Conservation (phyloP, 2,888 invertebrate species). For the Spilosoma lubricipeda region DNA sequence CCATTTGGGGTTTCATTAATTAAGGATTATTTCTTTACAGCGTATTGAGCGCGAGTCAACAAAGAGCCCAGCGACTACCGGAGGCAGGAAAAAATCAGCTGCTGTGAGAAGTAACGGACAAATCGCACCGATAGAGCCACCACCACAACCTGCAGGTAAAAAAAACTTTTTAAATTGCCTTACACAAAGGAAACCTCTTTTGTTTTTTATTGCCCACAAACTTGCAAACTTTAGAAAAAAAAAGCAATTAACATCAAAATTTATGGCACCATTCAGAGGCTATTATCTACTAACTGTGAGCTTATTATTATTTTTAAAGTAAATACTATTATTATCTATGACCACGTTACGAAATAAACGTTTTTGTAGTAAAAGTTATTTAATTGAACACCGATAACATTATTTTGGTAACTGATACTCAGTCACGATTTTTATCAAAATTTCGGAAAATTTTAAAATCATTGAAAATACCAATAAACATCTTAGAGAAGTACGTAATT, state of each 20-base stretch:
- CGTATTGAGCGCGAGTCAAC: conserved; percentile 79
- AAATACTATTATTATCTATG: conserved; percentile 30
- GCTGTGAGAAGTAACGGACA: conserved; percentile 80
- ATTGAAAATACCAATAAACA: background rate
- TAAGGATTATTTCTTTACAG: conserved; percentile 62
- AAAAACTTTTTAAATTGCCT: conserved; percentile 25
- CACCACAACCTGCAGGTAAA: conserved; percentile 72
- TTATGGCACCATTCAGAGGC: conserved; percentile 52
- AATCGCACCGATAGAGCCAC: conserved; percentile 69
- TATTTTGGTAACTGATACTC: conserved; percentile 6
- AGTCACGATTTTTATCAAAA: background rate
- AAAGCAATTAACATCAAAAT: conserved; percentile 47
- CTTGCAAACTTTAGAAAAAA: conserved; percentile 39
- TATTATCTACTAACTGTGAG: conserved; percentile 49
- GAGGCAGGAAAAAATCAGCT: conserved; percentile 76
- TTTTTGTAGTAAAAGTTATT: conserved; percentile 54
- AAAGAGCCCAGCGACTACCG: conserved; percentile 80
- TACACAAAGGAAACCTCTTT: conserved; percentile 28
- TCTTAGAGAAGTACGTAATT: background rate
- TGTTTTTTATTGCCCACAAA: conserved; percentile 35
- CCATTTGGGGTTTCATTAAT: background rate
- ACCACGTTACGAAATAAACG: conserved; percentile 42
- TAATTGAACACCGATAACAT: conserved; percentile 41
- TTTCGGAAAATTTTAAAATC: background rate
- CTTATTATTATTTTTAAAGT: conserved; percentile 48